These are phyloP conservation scores for Labeo rohita DNA, from an alignment of 2,113 vertebrate genomes.

Conservation along the genomic window DNA sequence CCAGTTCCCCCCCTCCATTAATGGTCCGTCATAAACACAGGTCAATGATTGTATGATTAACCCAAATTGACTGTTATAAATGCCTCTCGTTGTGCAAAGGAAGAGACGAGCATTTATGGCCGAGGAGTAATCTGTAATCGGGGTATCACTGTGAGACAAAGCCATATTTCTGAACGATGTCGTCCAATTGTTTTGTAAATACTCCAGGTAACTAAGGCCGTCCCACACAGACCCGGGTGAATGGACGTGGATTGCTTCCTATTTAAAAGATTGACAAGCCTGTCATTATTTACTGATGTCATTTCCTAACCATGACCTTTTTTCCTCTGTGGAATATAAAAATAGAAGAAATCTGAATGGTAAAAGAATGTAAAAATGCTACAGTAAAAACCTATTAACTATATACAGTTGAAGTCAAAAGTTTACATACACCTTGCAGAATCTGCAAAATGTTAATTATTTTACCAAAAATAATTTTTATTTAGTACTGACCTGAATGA, in stretches of 20 bases:
- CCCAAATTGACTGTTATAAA: slow-evolving; percentile 62
- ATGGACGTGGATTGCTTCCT: slow-evolving; percentile 11
- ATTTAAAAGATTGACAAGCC: slow-evolving; percentile 11
- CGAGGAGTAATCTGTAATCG: slow-evolving; percentile 49
- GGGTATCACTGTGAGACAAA: slow-evolving; percentile 38
- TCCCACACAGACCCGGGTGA: slow-evolving; percentile 36
- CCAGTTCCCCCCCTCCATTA: slow-evolving; percentile 49
- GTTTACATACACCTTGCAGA: too few relatives aligned
- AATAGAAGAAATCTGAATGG: background rate
- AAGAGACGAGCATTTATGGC: slow-evolving; percentile 53
- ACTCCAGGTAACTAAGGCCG: slow-evolving; percentile 36
- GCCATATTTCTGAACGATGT: slow-evolving; percentile 46
- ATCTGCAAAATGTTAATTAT: too few relatives aligned
- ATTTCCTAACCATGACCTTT: background rate
- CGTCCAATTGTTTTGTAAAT: slow-evolving; percentile 48
- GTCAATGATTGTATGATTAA: slow-evolving; percentile 65
- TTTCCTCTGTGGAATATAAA: background rate
- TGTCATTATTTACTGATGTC: background rate
- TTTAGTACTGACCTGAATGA: too few relatives aligned
- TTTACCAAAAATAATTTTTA: too few relatives aligned
- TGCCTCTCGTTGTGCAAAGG: slow-evolving; percentile 54
- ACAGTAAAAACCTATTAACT: too few relatives aligned
- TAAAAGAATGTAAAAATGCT: background rate
- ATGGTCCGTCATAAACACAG: slow-evolving; percentile 53
- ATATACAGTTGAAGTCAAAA: too few relatives aligned